A percentile compares a stretch with the other conserved stretches of the same genome.
Evolutionary conservation across 2,113 vertebrate species (phyloP).

Genomic region (Archilochus colubris): DNA sequence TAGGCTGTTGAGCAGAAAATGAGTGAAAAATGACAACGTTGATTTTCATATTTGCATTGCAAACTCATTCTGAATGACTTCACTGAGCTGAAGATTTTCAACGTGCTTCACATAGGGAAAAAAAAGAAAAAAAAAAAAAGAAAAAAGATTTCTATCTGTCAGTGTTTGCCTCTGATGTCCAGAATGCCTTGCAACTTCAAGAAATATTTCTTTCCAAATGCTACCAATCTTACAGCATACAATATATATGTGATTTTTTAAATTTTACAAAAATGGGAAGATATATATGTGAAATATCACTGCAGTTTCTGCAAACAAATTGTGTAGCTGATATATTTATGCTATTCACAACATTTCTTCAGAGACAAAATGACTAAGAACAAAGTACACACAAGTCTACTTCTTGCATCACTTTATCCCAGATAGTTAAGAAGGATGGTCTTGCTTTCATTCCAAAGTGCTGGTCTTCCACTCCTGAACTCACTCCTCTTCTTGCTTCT

Average conservation of each 20-base stretch:
- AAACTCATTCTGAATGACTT: conserved; percentile 1
- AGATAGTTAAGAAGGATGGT: background rate
- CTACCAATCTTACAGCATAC: background rate
- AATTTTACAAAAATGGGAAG: background rate
- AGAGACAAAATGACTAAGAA: background rate
- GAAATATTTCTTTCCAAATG: background rate
- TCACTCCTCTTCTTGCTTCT: background rate
- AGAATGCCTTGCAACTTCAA: background rate
- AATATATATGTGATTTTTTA: background rate
- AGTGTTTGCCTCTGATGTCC: background rate
- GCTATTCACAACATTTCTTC: background rate
- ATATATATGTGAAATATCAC: background rate
- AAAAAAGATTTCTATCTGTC: background rate
- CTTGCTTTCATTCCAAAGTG: background rate
- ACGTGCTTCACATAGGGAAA: background rate
- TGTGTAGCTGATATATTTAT: background rate
- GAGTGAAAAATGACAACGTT: conserved; percentile 22
- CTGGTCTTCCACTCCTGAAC: background rate
- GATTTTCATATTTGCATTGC: conserved; percentile 28
- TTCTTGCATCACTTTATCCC: background rate
- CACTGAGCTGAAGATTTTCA: background rate
- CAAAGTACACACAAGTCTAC: background rate
- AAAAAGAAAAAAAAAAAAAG: background rate
- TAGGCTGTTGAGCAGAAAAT: background rate
- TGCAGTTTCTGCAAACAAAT: background rate